phyloP scores from a whole-genome alignment of 1,140 invertebrate species.

The Drosophila setifemur region DNA sequence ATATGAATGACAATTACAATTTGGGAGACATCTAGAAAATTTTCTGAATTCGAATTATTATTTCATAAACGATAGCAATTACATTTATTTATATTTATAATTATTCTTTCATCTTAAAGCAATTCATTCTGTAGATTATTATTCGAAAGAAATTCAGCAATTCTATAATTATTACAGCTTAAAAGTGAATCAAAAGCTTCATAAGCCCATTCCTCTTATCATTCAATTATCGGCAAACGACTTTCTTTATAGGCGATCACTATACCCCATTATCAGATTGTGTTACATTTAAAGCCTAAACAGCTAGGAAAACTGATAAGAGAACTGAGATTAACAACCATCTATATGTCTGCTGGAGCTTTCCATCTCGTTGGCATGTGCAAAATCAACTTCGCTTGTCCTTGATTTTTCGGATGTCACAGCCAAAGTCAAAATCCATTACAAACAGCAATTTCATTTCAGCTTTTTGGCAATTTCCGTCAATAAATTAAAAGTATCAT shows the following conservation, averaged over 20 bases:
- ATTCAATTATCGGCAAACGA: slow-evolving; percentile 13
- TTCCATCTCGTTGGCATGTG: not conserved
- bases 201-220: not conserved
- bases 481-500: slow-evolving; percentile 34
- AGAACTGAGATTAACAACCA: not conserved
- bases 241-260: not conserved
- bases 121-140: too few relatives aligned
- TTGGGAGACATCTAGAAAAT: too few relatives aligned
- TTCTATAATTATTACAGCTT: not conserved
- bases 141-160: too few relatives aligned
- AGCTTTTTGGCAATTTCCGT: slow-evolving; percentile 45
- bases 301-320: slow-evolving; percentile 2
- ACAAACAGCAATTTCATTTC: slow-evolving; percentile 29
- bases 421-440: slow-evolving; percentile 47
- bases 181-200: not conserved
- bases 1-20: too few relatives aligned
- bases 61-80: too few relatives aligned
- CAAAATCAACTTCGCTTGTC: not conserved
- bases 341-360: not conserved
- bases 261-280: slow-evolving; percentile 7
- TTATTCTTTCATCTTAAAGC: not conserved
- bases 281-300: not conserved
- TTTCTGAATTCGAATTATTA: too few relatives aligned
- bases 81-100: too few relatives aligned
- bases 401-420: not conserved